These are phyloP conservation scores for Reticulitermes speratus DNA, from an alignment of 1,140 invertebrate species.

Conservation along the genomic window DNA sequence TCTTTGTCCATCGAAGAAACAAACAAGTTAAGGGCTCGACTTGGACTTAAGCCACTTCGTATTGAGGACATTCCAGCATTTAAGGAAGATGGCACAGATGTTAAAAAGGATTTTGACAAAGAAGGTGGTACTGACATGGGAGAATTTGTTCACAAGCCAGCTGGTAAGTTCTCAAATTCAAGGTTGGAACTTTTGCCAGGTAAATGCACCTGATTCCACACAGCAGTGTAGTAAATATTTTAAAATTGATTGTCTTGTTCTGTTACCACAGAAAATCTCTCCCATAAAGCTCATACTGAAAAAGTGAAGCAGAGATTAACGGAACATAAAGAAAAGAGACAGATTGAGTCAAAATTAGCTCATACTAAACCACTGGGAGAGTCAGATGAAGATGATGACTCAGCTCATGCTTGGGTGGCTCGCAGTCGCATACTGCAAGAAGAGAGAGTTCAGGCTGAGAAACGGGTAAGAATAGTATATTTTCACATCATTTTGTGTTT, in stretches of 20 bases:
- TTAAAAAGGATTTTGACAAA: conserved; percentile 43
- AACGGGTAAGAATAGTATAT: conserved; percentile 64
- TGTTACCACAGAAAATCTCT: conserved; percentile 61
- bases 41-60: conserved; percentile 91
- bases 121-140: conserved; percentile 63
- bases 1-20: conserved; percentile 85
- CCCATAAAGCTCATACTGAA: conserved; percentile 72
- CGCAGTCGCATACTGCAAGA: conserved; percentile 74
- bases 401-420: conserved; percentile 73
- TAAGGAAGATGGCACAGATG: conserved; percentile 34
- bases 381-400: conserved; percentile 64
- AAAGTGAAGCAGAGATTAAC: conserved; percentile 81
- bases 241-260: conserved; percentile 29
- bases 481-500: conserved; percentile 7
- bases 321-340: conserved; percentile 74
- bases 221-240: not conserved
- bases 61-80: conserved; percentile 48
- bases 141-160: conserved; percentile 92
- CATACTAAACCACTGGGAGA: conserved; percentile 71
- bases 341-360: conserved; percentile 70
- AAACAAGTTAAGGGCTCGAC: conserved; percentile 86
- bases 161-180: conserved; percentile 48
- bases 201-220: not conserved
- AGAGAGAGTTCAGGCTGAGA: conserved; percentile 83
- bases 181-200: not conserved